Evolutionary conservation across 2,113 vertebrate genomes (phyloP), one percentile per base, ranked within the genome.

Genomic region (Verasper variegatus): DNA sequence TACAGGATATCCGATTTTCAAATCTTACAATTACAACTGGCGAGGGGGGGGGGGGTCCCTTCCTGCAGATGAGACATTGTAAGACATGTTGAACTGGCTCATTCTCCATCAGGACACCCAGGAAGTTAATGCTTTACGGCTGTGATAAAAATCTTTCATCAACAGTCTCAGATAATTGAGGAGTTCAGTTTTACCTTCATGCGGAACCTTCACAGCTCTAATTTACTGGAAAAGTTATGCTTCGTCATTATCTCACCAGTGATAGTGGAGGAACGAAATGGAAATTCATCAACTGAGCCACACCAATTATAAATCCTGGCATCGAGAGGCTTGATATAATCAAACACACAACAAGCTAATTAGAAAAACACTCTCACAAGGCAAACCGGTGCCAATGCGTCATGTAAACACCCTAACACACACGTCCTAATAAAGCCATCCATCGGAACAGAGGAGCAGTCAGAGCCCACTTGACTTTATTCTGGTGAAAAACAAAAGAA

Each of bases 301-400:
- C 68, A 58, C 14, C 54, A 66, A 65, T 56, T 71, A 51, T 58
- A 20, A 67, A 17, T 21, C 21, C n/a, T 64, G 15, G 26, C 62
- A 75, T 60, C 27, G 23, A 3, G 14, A 55, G 56, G 59, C 62
- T 42, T 27, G 40, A 67, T 49, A 18, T 47, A 26, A 80, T 69
- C 55, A 23, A 60, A 67, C 24, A 67, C 24, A 45, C 52, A 78
- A 4, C 3, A 59, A 67, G 64, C 60, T 67, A 72, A 83, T 81
- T 74, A 47, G 57, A 49, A 67, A 71, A 63, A 37, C n/a, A 73
- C 1, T n/a, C 52, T 21, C 66, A 23, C 26, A 63, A 70, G 35
- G 45, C 35, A 18, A n/a, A 1, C 13, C 15, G 71, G 52, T 9
- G 23, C 5, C 23, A 1, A 1, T 51, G 4, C 47, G 20, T 54